These are phyloP conservation scores for Eunapius fragilis DNA, from an alignment of 37 sponge, comb jelly and placozoan species.

Conservation along the genomic window DNA sequence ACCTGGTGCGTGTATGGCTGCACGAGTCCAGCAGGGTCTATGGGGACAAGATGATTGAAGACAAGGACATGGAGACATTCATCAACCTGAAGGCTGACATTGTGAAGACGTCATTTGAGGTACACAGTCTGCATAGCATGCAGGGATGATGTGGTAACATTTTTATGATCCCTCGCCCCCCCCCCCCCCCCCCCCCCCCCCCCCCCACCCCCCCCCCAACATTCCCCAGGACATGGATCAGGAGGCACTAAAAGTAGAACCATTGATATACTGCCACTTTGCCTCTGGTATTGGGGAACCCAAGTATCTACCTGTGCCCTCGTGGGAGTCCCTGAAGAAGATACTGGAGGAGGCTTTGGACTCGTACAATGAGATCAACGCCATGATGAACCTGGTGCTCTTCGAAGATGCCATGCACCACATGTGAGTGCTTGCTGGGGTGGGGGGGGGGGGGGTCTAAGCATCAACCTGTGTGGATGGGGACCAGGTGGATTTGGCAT, in stretches of 20 bases:
- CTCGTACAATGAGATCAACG: constrained; percentile 96
- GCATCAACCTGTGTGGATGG: no score
- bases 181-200: no score
- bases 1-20: constrained; percentile 93
- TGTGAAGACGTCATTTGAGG: constrained; percentile 86
- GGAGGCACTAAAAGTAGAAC: constrained; percentile 72
- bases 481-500: no score
- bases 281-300: constrained; percentile 94
- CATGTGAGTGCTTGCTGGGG: constrained; percentile 81
- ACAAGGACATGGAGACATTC: constrained; percentile 86
- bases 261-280: constrained; percentile 96
- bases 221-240: constrained; percentile 83
- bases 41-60: constrained; percentile 94
- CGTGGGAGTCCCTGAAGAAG: constrained; percentile 87
- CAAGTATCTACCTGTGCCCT: constrained; percentile 74
- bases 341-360: constrained; percentile 95
- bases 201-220: no score
- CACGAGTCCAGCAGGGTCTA: constrained; percentile 96
- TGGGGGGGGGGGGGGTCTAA: no score
- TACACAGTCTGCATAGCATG: constrained; percentile 8
- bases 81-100: constrained; percentile 82
- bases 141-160: neutral
- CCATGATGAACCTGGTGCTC: constrained; percentile 96
- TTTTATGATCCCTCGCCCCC: no score
- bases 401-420: constrained; percentile 99